phyloP scores from a whole-genome alignment of 1,140 invertebrate genomes.

The Schlechtendalia chinensis region DNA sequence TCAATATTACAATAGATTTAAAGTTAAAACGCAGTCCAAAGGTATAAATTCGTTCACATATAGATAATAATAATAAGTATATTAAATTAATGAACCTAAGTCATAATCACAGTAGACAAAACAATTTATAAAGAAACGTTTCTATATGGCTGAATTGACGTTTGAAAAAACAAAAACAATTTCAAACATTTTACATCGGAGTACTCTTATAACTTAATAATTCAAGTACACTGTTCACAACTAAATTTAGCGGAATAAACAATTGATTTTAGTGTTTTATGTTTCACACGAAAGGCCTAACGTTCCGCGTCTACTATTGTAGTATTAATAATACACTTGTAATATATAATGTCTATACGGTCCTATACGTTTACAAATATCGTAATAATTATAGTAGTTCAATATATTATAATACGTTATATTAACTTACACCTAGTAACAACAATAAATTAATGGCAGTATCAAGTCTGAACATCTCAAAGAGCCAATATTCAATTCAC shows the following conservation, averaged over 20 bases:
- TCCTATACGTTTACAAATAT: not conserved
- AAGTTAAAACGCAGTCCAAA: slow-evolving; percentile 45
- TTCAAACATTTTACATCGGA: slow-evolving; percentile 4
- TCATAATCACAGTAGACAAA: slow-evolving; percentile 36
- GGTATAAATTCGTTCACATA: slow-evolving; percentile 48
- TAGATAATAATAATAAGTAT: slow-evolving; percentile 35
- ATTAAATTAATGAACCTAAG: slow-evolving; percentile 25
- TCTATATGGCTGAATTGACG: not conserved
- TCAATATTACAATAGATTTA: slow-evolving; percentile 41
- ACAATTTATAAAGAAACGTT: slow-evolving; percentile 36
- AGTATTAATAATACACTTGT: not conserved
- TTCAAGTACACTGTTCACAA: slow-evolving; percentile 19
- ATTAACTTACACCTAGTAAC: slow-evolving; percentile 28
- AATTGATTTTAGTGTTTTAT: not conserved
- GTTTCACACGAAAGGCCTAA: not conserved
- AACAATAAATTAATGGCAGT: slow-evolving; percentile 46
- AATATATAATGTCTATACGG: not conserved
- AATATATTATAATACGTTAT: not conserved
- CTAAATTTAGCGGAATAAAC: not conserved
- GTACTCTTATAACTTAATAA: slow-evolving; percentile 23
- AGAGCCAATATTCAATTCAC: slow-evolving; percentile 25
- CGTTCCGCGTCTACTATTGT: not conserved
- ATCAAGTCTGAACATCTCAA: slow-evolving; percentile 22
- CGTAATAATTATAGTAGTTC: slow-evolving; percentile 17
- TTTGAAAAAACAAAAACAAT: slow-evolving; percentile 5